Evolutionary conservation across 2,113 vertebrate genomes (phyloP).

Genomic region (Arvicanthis niloticus): DNA sequence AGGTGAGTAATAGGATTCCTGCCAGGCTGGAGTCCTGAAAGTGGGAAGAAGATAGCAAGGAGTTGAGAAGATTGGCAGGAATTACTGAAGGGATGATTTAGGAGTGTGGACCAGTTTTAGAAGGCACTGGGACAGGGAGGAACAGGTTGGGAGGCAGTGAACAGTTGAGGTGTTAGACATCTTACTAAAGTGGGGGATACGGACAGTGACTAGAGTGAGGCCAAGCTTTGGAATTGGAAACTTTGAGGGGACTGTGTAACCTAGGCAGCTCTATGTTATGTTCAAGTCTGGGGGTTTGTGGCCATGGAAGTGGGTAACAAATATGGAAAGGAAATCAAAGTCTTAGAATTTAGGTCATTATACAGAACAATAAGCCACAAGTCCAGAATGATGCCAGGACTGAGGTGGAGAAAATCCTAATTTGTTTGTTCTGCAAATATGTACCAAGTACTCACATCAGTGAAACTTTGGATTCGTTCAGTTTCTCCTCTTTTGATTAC

Average conservation of each 20-base stretch:
- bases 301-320: background rate
- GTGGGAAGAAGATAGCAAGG: background rate
- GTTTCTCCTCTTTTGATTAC: background rate
- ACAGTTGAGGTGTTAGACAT: background rate
- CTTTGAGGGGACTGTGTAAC: background rate
- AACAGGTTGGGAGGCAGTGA: background rate
- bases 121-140: background rate
- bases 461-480: background rate
- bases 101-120: background rate
- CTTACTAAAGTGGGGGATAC: background rate
- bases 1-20: background rate
- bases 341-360: background rate
- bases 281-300: background rate
- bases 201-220: background rate
- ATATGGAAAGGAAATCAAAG: background rate
- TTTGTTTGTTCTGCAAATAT: background rate
- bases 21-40: background rate
- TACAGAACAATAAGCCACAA: background rate
- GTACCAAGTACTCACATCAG: background rate
- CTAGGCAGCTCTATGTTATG: background rate
- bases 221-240: background rate
- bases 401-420: slow-evolving; percentile 24
- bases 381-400: background rate
- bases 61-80: background rate
- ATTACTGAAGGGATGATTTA: background rate